Conservation (phyloP, 53 echinoderm and acorn worm species). For the Holothuria leucospilota region DNA sequence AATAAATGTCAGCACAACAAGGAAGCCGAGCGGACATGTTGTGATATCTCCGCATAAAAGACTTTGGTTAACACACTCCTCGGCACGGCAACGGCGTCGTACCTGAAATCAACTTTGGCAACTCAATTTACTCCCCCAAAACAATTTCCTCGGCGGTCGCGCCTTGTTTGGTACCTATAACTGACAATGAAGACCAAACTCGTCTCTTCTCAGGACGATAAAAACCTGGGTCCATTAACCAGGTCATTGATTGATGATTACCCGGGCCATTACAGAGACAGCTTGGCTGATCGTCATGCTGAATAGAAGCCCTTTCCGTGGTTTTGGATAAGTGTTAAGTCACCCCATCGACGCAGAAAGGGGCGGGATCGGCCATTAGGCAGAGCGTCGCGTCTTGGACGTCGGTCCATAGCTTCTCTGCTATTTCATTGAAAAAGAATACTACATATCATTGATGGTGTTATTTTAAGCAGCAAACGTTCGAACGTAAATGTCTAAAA, state of each 20-base stretch:
- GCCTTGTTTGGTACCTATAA: no score
- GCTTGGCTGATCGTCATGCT: conserved; percentile 28
- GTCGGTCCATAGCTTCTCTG: conserved; percentile 29
- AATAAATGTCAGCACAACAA: no score
- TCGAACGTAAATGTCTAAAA: conserved; percentile 45
- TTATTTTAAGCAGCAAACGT: conserved; percentile 40
- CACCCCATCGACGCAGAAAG: conserved; percentile 30
- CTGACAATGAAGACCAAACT: no score
- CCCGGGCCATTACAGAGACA: conserved; percentile 39
- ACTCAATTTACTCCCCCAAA: no score
- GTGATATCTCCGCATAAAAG: no score
- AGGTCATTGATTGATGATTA: conserved; percentile 39
- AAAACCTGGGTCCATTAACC: conserved; percentile 42
- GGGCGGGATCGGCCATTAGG: conserved; percentile 31
- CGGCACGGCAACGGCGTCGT: no score
- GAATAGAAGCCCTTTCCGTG: conserved; percentile 24
- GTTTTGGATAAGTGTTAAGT: conserved; percentile 26
- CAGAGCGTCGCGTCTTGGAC: conserved; percentile 17
- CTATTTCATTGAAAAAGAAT: conserved; percentile 19
- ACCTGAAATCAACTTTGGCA: no score
- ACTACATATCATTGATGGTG: conserved; percentile 30
- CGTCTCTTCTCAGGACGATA: neutral
- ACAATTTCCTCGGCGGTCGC: no score
- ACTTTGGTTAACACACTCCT: no score
- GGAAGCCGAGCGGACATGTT: no score